phyloP scores from a whole-genome alignment of 1,140 invertebrate genomes.

The Cecropterus lyciades region DNA sequence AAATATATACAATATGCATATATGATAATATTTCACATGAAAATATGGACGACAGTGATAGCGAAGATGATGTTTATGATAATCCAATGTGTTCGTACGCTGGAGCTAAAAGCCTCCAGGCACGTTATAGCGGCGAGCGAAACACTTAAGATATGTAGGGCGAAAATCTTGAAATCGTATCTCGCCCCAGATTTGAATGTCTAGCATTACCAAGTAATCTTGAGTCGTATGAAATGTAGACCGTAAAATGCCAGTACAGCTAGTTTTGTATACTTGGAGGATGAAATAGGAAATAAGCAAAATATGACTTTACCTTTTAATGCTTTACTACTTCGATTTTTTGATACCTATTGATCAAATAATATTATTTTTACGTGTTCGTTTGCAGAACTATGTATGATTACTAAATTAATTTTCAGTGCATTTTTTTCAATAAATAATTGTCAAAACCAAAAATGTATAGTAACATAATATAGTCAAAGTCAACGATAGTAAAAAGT shows the following conservation, averaged over 20 bases:
- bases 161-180: conserved; percentile 30
- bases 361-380: no score
- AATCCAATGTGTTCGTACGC: conserved; percentile 18
- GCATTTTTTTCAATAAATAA: no score
- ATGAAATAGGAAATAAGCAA: conserved; percentile 10
- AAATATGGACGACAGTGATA: conserved; percentile 1
- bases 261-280: conserved; percentile 2
- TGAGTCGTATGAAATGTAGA: conserved; percentile 12
- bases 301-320: neutral
- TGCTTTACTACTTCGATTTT: neutral
- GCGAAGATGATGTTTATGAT: conserved; percentile 17
- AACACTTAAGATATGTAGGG: conserved; percentile 32
- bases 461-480: no score
- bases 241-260: conserved; percentile 13
- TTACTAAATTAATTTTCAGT: no score
- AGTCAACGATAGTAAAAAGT: no score
- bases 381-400: no score
- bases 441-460: no score
- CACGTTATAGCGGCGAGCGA: conserved; percentile 17
- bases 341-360: neutral
- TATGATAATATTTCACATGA: neutral
- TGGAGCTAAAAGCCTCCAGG: conserved; percentile 23
- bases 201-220: conserved; percentile 34
- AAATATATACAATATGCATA: neutral
- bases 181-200: conserved; percentile 34